Evolutionary conservation across 2,888 invertebrate genomes (phyloP), one percentile per base, ranked within the genome.

Genomic region (Eilema griseolum): DNA sequence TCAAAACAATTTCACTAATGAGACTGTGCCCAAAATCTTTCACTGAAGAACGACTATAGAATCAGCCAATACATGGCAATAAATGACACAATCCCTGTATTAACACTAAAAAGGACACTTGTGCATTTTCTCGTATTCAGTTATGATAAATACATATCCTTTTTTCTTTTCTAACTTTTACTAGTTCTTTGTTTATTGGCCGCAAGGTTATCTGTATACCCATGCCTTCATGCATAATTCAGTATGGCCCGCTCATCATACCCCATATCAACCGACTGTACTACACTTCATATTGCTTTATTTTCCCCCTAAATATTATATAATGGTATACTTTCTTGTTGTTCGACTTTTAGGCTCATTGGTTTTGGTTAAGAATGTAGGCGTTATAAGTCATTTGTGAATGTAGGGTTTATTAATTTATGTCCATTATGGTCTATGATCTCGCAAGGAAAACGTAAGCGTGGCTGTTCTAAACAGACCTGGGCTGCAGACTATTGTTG

Each of bases 141-240:
- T 63, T 62, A 71, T 66, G 67, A 64, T 71, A 71, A 71, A 69
- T 61, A 80, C 76, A 76, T 79, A 77, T 73, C 70, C 70, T 73
- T 79, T 74, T 76, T 78, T 75, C 70, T 74, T 67, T 31, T 71
- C 71, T 64, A 72, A 83, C 74, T 79, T 78, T 76, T 74, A 76
- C 74, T 75, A 73, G 70, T 72, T 73, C 67, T 62, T 76, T 82
- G 84, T 84, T 79, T 83, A 82, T 82, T 77, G 75, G 72, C 78
- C 74, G 71, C 77, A 67, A 75, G 79, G 75, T 74, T 82, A 78
- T 81, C 81, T 80, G 78, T 72, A 69, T 77, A 71, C 72, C 72
- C 79, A 79, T 76, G 78, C 80, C 87, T 83, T 89, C 88, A 90
- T 90, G 84, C 85, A 90, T 90, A 78, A 90, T 90, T 90, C 90